phyloP scores from a whole-genome alignment of 2,797 vertebrate genomes.

The Myiothlypis chrysogaster region DNA sequence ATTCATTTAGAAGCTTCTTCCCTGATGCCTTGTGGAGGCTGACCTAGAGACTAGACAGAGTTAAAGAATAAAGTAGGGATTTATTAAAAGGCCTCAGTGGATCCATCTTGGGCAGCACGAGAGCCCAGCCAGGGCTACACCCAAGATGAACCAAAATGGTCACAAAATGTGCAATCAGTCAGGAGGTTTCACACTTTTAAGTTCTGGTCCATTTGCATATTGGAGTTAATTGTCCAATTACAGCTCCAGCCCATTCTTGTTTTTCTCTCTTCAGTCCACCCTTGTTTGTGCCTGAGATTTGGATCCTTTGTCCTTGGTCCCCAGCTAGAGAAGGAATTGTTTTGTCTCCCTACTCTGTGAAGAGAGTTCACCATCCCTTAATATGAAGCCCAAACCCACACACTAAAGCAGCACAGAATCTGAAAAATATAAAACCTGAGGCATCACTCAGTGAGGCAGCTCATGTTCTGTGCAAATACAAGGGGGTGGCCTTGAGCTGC shows the following conservation, averaged over 20 bases:
- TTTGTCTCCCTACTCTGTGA: background rate
- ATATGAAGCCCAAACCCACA: background rate
- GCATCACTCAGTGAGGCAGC: background rate
- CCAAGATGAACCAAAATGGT: no score
- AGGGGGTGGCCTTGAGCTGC: background rate
- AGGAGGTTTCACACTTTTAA: background rate
- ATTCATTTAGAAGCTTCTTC: background rate
- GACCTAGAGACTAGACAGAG: background rate
- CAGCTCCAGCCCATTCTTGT: background rate
- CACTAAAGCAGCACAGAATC: background rate
- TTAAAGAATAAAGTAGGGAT: background rate
- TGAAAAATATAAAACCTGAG: background rate
- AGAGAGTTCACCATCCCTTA: background rate
- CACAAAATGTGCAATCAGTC: background rate
- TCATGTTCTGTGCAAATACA: background rate
- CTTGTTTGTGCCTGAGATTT: background rate
- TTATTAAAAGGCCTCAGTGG: background rate
- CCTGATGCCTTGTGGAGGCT: background rate
- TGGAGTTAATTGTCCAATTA: background rate
- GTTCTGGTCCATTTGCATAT: background rate
- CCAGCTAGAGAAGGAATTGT: background rate
- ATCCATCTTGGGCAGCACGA: background rate
- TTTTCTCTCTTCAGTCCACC: background rate
- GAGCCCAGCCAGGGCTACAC: background rate
- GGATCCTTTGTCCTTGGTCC: background rate